Conservation (phyloP, 2,113 vertebrate species). For the Leucoraja erinaceus region DNA sequence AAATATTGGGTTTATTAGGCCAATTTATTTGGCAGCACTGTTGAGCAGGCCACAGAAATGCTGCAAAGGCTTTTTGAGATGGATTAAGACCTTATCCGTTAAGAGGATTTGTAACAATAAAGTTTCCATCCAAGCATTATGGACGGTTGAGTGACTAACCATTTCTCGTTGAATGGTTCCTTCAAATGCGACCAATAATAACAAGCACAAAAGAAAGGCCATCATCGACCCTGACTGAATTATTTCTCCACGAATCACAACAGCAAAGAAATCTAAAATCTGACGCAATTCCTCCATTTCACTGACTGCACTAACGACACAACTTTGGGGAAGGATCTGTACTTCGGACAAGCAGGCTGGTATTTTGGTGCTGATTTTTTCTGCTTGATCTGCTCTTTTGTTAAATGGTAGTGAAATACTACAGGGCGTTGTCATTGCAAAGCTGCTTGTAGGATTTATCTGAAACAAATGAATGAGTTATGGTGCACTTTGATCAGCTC, state of each 20-base stretch:
- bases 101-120: background rate
- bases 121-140: background rate
- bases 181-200: background rate
- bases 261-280: background rate
- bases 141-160: background rate
- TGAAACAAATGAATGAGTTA: background rate
- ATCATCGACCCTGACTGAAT: background rate
- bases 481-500: background rate
- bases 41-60: background rate
- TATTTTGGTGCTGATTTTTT: background rate
- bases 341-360: background rate
- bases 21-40: background rate
- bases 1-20: background rate
- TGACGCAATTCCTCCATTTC: constrained; percentile 12
- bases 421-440: background rate
- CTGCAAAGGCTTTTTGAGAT: background rate
- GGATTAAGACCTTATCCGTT: background rate
- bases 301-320: background rate
- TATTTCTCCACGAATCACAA: background rate
- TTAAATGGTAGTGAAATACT: background rate
- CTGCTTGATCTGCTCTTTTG: background rate
- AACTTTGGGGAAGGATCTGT: background rate
- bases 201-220: background rate
- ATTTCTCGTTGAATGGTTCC: background rate
- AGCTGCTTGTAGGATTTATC: background rate